Evolutionary conservation across 2,113 vertebrate genomes (phyloP), one percentile per base, ranked within the genome.

Genomic region (Nematolebias whitei): DNA sequence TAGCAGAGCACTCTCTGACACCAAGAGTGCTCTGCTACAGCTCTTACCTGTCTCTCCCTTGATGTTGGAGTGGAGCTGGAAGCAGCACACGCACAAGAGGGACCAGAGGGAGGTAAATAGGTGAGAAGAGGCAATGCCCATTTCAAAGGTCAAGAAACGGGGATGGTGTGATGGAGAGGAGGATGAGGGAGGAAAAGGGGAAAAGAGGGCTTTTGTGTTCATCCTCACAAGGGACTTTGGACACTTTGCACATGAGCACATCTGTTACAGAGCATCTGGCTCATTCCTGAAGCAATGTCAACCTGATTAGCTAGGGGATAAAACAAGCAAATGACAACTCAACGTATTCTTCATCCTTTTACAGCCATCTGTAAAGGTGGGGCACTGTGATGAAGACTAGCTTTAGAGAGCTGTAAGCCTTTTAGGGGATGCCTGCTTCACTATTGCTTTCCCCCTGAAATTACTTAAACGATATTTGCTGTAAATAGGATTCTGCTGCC

Each of bases 301-400:
- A 91, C 87, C 82, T 89, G 88, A 92, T 93, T 91, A 92, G 79
- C 81, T 86, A 66, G 80, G 85, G 85, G 85, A 71, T 87, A 78
- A 90, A 88, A 84, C 89, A 88, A 82, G 85, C 76, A 90, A 90
- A 89, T 85, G 89, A 91, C 75, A 85, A 88, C 86, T 82, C 85
- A 87, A 87, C 91, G 89, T 74, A 92, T 88, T 90, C 83, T 71
- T 93, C 84, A 93, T 92, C 91, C 91, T 89, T 90, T 93, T 93
- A 93, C 10, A 52, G 83, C 80, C 79, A 77, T 85, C 72, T 83
- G 87, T 8, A 60, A 72, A 80, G 68, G 63, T 38, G 22, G 63
- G 76, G 82, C 39, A 43, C 73, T 48, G 77, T 73, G 79, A 91
- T 74, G 87, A 85, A 74, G 83, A 74, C 77, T 64, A 72, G 84